Evolutionary conservation across 2,797 vertebrate genomes (phyloP).

Genomic region (Bradypodion pumilum): DNA sequence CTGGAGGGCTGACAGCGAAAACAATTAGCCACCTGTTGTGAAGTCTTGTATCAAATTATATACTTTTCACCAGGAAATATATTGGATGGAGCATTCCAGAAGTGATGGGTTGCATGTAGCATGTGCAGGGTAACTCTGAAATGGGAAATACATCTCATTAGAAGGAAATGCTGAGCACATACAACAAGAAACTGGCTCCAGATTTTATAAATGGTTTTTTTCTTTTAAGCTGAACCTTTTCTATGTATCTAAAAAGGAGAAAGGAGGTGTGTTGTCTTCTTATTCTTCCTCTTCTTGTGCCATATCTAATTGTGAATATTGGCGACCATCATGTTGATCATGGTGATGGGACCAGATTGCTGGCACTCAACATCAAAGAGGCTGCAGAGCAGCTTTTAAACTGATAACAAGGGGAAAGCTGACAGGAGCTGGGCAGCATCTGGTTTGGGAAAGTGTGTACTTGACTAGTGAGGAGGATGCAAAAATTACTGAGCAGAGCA

Average conservation of each 20-base stretch:
- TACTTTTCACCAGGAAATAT: not conserved
- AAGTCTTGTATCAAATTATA: slow-evolving; percentile 21
- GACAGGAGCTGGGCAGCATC: too few species aligned
- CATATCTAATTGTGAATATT: too few species aligned
- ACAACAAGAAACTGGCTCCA: too few species aligned
- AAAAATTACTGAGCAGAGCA: too few species aligned
- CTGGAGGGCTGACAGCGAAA: slow-evolving; percentile 22
- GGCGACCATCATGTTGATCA: too few species aligned
- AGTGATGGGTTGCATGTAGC: not conserved
- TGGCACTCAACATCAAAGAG: too few species aligned
- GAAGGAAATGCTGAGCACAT: not conserved
- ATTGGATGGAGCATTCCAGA: not conserved
- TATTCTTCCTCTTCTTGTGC: too few species aligned
- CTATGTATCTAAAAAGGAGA: not conserved
- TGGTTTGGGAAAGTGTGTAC: too few species aligned
- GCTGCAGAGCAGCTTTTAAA: too few species aligned
- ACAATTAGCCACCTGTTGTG: slow-evolving; percentile 4
- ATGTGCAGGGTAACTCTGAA: slow-evolving; percentile 10
- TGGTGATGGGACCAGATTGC: too few species aligned
- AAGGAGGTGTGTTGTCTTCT: not conserved
- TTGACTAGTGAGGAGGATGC: too few species aligned
- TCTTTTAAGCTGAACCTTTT: not conserved
- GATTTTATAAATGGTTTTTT: not conserved
- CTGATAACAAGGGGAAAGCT: too few species aligned
- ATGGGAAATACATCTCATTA: not conserved